A percentile compares a stretch with the other conserved stretches of the same genome.
These are phyloP conservation scores for Ecdyonurus torrentis DNA, from an alignment of 2,888 invertebrate genomes.

Conservation along the genomic window DNA sequence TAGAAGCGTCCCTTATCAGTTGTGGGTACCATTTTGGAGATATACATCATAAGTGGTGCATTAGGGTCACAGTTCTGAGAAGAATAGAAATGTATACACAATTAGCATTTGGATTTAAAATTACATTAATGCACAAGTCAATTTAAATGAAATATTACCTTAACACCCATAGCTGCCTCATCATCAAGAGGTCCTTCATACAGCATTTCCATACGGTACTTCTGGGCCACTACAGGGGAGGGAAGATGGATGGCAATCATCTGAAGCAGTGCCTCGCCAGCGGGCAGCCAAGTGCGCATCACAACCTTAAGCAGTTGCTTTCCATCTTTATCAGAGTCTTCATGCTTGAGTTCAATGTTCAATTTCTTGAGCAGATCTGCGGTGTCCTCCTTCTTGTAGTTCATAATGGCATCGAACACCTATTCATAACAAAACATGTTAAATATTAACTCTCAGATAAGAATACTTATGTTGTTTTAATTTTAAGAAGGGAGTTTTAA, in stretches of 20 bases:
- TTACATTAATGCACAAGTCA: too few relatives aligned
- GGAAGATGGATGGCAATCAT: conserved; percentile 99
- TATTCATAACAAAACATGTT: conserved; percentile 16
- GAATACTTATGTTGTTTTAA: not conserved
- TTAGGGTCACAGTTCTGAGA: conserved; percentile 79
- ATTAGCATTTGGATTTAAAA: too few relatives aligned
- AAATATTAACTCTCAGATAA: too few relatives aligned
- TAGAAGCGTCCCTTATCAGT: conserved; percentile 99
- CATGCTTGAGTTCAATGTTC: conserved; percentile 77
- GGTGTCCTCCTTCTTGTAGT: conserved; percentile 89
- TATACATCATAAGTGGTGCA: conserved; percentile 99
- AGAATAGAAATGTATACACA: conserved; percentile 10
- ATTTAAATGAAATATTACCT: too few relatives aligned
- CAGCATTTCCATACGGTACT: conserved; percentile 98
- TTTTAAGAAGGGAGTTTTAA: conserved; percentile 6
- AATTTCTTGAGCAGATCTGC: conserved; percentile 76
- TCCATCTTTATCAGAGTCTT: conserved; percentile 93
- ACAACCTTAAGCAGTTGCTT: conserved; percentile 92
- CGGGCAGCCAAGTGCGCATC: conserved; percentile 99
- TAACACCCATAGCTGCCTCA: conserved; percentile 79
- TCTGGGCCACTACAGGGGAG: conserved; percentile 96
- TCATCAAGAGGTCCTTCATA: conserved; percentile 98
- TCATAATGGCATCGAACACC: conserved; percentile 72
- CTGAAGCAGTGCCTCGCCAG: conserved; percentile 97
- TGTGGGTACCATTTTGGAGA: conserved; percentile 99